A percentile compares a stretch with the other conserved stretches of the same genome.
phyloP scores from a whole-genome alignment of 1,140 invertebrate genomes.

The Hylaeus anthracinus region DNA sequence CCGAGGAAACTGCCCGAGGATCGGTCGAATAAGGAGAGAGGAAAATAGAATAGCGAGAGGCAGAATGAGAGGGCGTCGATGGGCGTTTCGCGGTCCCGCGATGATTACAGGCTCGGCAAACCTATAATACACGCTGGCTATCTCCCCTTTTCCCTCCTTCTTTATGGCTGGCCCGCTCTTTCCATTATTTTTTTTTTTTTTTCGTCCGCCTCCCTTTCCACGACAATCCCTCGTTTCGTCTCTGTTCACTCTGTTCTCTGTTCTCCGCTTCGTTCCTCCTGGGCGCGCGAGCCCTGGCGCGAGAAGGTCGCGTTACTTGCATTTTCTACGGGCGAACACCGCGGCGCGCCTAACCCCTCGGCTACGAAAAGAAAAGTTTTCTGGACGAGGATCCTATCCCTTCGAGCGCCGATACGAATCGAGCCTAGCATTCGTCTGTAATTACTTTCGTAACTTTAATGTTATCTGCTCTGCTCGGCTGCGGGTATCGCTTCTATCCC shows the following conservation, averaged over 20 bases:
- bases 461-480: neutral
- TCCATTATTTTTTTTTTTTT: slow-evolving; percentile 45
- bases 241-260: neutral
- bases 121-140: slow-evolving; percentile 77
- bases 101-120: slow-evolving; percentile 79
- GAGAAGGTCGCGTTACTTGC: slow-evolving; percentile 41
- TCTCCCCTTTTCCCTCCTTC: slow-evolving; percentile 55
- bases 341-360: slow-evolving; percentile 3
- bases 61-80: slow-evolving; percentile 75
- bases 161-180: slow-evolving; percentile 40
- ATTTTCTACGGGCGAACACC: slow-evolving; percentile 34
- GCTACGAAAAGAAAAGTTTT: slow-evolving; percentile 39
- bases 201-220: neutral
- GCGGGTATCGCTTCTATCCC: neutral
- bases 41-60: slow-evolving; percentile 66
- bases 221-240: neutral
- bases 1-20: slow-evolving; percentile 57
- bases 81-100: slow-evolving; percentile 79
- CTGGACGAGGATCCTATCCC: neutral
- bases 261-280: neutral
- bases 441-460: slow-evolving; percentile 46
- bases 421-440: slow-evolving; percentile 20
- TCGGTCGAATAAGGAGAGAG: slow-evolving; percentile 50
- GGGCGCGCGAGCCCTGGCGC: slow-evolving; percentile 16
- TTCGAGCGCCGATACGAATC: slow-evolving; percentile 28